A percentile compares a stretch with the other conserved stretches of the same genome.
phyloP scores from a whole-genome alignment of 1,140 invertebrate genomes.

The Sinella curviseta region DNA sequence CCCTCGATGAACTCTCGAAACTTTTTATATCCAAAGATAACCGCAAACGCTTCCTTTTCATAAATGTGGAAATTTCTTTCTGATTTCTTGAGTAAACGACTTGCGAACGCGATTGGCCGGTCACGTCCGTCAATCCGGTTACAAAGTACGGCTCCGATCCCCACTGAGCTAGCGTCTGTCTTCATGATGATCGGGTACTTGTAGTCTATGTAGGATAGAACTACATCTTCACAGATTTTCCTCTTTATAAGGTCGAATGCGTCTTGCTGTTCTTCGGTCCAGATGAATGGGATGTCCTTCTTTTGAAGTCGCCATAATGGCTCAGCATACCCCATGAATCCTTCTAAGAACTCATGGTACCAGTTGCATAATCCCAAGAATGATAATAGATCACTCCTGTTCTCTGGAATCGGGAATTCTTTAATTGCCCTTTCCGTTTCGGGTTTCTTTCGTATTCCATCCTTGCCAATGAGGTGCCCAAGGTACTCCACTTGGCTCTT shows the following conservation, averaged over 20 bases:
- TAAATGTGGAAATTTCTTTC: slow-evolving; percentile 57
- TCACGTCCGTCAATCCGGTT: slow-evolving; percentile 45
- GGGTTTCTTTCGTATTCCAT: slow-evolving; percentile 52
- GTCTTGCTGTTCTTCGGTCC: slow-evolving; percentile 36
- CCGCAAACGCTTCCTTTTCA: slow-evolving; percentile 60
- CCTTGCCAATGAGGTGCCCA: slow-evolving; percentile 52
- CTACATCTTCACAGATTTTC: slow-evolving; percentile 31
- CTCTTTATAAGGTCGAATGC: slow-evolving; percentile 47
- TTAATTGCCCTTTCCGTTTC: slow-evolving; percentile 54
- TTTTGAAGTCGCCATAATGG: slow-evolving; percentile 52
- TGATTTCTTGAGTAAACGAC: slow-evolving; percentile 52
- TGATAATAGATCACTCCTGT: slow-evolving; percentile 52
- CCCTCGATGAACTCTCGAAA: slow-evolving; percentile 59
- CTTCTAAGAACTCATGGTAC: slow-evolving; percentile 56
- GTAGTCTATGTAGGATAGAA: slow-evolving; percentile 48
- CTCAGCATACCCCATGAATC: slow-evolving; percentile 51
- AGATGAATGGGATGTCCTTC: slow-evolving; percentile 34
- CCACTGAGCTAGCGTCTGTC: slow-evolving; percentile 49
- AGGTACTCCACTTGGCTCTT: slow-evolving; percentile 52
- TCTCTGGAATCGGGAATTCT: slow-evolving; percentile 51
- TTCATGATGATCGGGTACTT: slow-evolving; percentile 50
- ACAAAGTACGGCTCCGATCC: slow-evolving; percentile 51
- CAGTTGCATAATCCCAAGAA: slow-evolving; percentile 58
- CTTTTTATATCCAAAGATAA: slow-evolving; percentile 57
- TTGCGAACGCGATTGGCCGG: slow-evolving; percentile 56